Evolutionary conservation across 2,113 vertebrate genomes (phyloP), one percentile per base, ranked within the genome.

Genomic region (Dicerorhinus sumatrensis): DNA sequence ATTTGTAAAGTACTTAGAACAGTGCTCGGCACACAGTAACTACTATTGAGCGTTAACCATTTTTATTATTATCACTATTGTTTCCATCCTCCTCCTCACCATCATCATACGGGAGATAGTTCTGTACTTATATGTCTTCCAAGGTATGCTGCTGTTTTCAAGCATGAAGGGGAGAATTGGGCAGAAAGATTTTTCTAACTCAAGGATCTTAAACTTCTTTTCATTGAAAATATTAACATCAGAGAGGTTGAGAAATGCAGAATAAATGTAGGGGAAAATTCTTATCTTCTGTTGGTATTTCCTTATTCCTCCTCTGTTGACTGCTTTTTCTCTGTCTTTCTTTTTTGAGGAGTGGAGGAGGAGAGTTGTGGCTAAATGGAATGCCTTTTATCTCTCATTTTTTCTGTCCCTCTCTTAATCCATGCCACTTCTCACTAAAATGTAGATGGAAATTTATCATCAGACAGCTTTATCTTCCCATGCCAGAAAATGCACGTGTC

Each of bases 391-490:
- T 60, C 48, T 90, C 39, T 81, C 36, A 63, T 48, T 83, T 77
- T 88, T 48, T 86, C 20, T 69, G 42, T 72, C 17, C 48, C 82
- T 85, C 65, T 95, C 83, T 92, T 58, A 95, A 80, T 33, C 63
- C 69, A 76, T 20, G 54, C 70, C 72, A 92, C 69, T 65, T 87
- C 70, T 97, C 72, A 23, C 58, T 91, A 91, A 89, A 83, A 60
- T 3, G 29, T 25, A 70, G 60, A 58, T 48, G 31, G 75, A 46
- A 76, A 84, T 51, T 83, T 90, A 87, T 76, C 63, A 70, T 39
- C 86, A 81, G 75, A 90, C 21, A 92, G 85, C 48, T 83, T 70
- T 73, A 70, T 46, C 83, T 95, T 90, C 42, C 60, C 33, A 76
- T 62, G 46, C 36, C 75, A 91, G 72, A 67, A 93, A 83, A 96